Evolutionary conservation across 2,888 invertebrate genomes (phyloP).

Genomic region (Cantharis rustica): DNA sequence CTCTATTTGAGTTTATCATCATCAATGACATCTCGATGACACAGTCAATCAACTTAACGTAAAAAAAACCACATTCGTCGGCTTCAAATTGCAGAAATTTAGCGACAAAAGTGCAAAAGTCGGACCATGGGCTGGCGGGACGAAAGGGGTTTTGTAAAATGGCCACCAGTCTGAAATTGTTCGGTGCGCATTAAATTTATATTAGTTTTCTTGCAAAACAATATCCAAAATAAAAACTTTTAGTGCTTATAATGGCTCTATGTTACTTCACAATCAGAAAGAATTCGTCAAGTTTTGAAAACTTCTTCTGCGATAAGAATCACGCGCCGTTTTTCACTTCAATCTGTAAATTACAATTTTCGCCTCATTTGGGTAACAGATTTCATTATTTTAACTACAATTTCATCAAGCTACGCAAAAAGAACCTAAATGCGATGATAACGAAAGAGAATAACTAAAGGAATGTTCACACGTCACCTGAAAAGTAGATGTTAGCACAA

Average conservation of each 20-base stretch:
- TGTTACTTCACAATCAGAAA: background rate
- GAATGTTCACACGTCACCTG: background rate
- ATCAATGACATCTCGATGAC: constrained; percentile 7
- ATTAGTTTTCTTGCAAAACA: constrained; percentile 13
- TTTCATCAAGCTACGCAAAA: background rate
- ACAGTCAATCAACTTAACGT: background rate
- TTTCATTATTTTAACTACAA: background rate
- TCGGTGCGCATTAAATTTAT: constrained; percentile 40
- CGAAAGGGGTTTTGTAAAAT: constrained; percentile 50
- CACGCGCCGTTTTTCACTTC: background rate
- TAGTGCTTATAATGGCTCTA: constrained; percentile 1
- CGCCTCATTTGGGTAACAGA: background rate
- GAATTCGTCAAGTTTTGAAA: background rate
- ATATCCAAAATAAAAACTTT: constrained; percentile 16
- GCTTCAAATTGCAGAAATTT: constrained; percentile 40
- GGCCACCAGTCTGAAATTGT: constrained; percentile 45
- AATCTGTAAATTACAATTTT: background rate
- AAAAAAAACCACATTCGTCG: constrained; percentile 44
- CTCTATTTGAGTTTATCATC: constrained; percentile 21
- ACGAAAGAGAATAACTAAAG: background rate
- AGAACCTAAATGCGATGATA: background rate
- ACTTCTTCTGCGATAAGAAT: background rate
- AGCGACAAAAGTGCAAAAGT: constrained; percentile 44
- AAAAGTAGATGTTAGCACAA: background rate
- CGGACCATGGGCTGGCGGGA: constrained; percentile 46